A percentile compares a stretch with the other conserved stretches of the same genome.
Conservation (phyloP, 2,888 invertebrate genomes). For the Acleris cristana region DNA sequence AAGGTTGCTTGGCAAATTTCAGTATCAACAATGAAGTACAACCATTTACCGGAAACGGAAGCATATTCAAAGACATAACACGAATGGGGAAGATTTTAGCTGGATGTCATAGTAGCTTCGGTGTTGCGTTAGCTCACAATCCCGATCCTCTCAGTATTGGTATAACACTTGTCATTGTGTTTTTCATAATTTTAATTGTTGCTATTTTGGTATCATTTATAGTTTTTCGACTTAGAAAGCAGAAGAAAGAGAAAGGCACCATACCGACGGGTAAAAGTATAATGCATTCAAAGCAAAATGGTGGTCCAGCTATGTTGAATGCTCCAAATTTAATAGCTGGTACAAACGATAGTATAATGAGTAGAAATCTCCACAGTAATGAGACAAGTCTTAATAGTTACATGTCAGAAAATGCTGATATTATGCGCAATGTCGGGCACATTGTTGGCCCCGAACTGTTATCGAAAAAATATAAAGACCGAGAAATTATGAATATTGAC, state of each 20-base stretch:
- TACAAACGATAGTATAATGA: conserved; percentile 88
- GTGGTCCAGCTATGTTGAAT: conserved; percentile 87
- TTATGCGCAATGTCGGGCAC: conserved; percentile 90
- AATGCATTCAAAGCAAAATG: conserved; percentile 91
- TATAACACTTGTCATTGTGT: conserved; percentile 95
- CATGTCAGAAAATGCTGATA: conserved; percentile 89
- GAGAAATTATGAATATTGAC: conserved; percentile 89
- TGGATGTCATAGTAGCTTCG: conserved; percentile 90
- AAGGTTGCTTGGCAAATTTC: conserved; percentile 95
- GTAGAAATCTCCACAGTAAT: conserved; percentile 87
- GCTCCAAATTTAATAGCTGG: conserved; percentile 87
- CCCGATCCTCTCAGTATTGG: conserved; percentile 96
- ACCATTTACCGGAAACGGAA: conserved; percentile 94
- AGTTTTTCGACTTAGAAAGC: conserved; percentile 94
- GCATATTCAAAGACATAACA: conserved; percentile 88
- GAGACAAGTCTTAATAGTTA: conserved; percentile 88
- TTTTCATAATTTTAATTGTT: conserved; percentile 94
- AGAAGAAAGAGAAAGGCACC: conserved; percentile 93
- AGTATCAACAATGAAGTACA: conserved; percentile 94
- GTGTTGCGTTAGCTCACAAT: conserved; percentile 89
- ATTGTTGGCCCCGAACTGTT: conserved; percentile 93
- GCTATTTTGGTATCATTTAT: conserved; percentile 96
- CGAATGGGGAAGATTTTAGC: conserved; percentile 88
- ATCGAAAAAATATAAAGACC: conserved; percentile 94
- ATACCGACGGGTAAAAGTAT: conserved; percentile 85